Conservation (phyloP, 1,140 invertebrate species). For the Drosophila nigrodunni region DNA sequence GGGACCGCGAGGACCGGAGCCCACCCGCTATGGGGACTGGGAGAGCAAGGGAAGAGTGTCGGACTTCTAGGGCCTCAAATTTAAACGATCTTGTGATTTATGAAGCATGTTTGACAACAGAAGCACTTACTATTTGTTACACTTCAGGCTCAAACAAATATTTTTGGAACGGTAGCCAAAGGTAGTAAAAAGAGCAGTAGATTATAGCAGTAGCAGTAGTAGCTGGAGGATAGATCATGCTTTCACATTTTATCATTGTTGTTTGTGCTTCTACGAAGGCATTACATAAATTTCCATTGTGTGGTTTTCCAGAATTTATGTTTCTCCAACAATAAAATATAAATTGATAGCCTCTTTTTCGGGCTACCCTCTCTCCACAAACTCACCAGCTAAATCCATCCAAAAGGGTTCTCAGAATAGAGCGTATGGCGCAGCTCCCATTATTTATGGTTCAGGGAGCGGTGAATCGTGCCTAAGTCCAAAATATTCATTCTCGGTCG, state of each 20-base stretch:
- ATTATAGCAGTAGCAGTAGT: not conserved
- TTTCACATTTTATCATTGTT: conserved; percentile 23
- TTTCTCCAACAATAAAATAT: conserved; percentile 59
- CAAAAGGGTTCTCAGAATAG: conserved; percentile 72
- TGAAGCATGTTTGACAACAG: conserved; percentile 54
- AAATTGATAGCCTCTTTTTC: conserved; percentile 62
- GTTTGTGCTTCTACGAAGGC: conserved; percentile 65
- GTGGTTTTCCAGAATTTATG: conserved; percentile 68
- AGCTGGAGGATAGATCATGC: conserved; percentile 47
- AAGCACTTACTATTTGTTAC: conserved; percentile 67
- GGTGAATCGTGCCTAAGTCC: conserved; percentile 72
- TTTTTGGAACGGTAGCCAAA: conserved; percentile 55
- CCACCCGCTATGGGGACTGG: conserved; percentile 99
- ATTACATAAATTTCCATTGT: conserved; percentile 78
- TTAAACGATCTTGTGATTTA: conserved; percentile 51
- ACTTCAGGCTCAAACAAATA: conserved; percentile 27
- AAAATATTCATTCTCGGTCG: conserved; percentile 58
- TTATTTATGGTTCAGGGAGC: conserved; percentile 69
- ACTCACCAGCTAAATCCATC: not conserved
- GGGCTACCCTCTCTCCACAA: not conserved
- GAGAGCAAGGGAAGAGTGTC: conserved; percentile 98
- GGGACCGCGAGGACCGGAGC: conserved; percentile 98
- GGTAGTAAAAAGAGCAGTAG: conserved; percentile 14
- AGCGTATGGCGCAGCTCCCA: conserved; percentile 40
- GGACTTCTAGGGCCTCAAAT: conserved; percentile 48